Conservation (phyloP, 2,797 vertebrate genomes). For the Hydrocynus forskahlii region DNA sequence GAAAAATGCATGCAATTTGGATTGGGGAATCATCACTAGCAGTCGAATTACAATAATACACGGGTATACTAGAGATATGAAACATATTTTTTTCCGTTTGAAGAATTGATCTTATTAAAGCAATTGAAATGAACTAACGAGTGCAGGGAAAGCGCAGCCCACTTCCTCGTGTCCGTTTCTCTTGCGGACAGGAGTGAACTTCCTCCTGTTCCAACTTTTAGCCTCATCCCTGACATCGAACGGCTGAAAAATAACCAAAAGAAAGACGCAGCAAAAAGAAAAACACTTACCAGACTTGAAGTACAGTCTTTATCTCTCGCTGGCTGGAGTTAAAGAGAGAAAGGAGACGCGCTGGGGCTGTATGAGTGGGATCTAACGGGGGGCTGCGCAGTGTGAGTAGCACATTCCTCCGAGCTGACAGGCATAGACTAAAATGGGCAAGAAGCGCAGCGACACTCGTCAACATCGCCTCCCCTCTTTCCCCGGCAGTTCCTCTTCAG, state of each 20-base stretch:
- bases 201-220: background rate
- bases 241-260: background rate
- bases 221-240: background rate
- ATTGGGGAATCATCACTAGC: background rate
- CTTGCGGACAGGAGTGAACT: background rate
- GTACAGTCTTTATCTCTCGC: too few species aligned
- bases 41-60: too few species aligned
- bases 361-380: constrained; percentile 32
- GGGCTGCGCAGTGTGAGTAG: constrained; percentile 64
- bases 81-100: background rate
- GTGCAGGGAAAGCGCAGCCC: background rate
- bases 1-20: background rate
- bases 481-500: background rate
- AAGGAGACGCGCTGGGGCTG: background rate
- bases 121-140: background rate
- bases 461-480: constrained; percentile 32
- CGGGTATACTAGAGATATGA: background rate
- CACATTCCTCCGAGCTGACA: constrained; percentile 77
- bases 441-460: constrained; percentile 55
- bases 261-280: background rate
- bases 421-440: constrained; percentile 77
- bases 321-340: background rate
- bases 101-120: background rate
- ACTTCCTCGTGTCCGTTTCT: background rate
- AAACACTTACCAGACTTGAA: constrained; percentile 31